Percentiles rank a stretch among this genome's conserved stretches.
Conservation (phyloP, 2,113 vertebrate species). For the Trematomus loennbergii region DNA sequence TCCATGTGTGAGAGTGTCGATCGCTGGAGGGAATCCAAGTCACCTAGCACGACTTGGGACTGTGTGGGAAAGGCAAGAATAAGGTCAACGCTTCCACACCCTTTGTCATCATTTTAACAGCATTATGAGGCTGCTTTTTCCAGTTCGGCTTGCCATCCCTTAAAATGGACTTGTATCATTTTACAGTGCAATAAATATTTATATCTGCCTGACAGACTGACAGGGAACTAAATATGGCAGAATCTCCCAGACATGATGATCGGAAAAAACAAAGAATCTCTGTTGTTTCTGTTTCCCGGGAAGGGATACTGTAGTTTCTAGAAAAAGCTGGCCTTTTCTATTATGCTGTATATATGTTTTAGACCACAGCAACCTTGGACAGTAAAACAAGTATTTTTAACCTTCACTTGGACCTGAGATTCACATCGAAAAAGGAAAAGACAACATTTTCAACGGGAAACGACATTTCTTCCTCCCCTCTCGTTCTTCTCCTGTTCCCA, state of each 20-base stretch:
- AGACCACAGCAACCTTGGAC: constrained; percentile 33
- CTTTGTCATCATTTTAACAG: constrained; percentile 32
- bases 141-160: constrained; percentile 14
- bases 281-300: constrained; percentile 34
- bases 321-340: constrained; percentile 1
- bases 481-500: constrained; percentile 74
- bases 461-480: constrained; percentile 27
- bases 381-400: constrained; percentile 39
- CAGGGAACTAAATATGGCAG: constrained; percentile 10
- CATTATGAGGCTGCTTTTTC: constrained; percentile 22
- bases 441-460: constrained; percentile 50
- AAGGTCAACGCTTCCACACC: neutral
- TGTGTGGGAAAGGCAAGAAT: constrained; percentile 34
- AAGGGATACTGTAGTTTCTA: neutral
- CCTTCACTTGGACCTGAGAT: constrained; percentile 29
- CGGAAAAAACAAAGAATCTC: constrained; percentile 30
- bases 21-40: neutral
- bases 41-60: constrained; percentile 29
- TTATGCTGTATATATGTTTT: constrained; percentile 39
- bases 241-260: constrained; percentile 18
- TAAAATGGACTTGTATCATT: constrained; percentile 22
- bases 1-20: constrained; percentile 16
- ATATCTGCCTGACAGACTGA: constrained; percentile 29
- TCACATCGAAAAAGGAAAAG: constrained; percentile 18
- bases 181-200: constrained; percentile 9